Base-by-base conservation (phyloP, 2,888 invertebrate species). In the Drosophila tanythrix region DNA sequence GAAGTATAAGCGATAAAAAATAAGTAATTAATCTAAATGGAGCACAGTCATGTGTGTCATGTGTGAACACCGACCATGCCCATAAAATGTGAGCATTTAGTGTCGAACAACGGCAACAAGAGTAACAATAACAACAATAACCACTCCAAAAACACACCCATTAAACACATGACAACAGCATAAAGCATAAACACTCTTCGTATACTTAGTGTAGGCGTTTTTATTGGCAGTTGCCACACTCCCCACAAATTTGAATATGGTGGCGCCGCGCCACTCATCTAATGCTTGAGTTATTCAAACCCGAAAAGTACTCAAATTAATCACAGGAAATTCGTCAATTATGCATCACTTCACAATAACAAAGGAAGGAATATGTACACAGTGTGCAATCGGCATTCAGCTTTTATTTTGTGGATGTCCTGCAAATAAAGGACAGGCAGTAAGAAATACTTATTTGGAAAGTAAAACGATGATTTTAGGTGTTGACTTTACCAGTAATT, bases 301-400 rank as follows among this genome's bases (percentile, higher is more conserved):
- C 61, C 50, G 18, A 57, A 75, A 71, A 80, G 76, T 71, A 71
- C 80, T 80, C 68, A 62, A 80, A 65, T 78, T 76, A 79, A 80
- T 80, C 80, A 78, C 76, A 65, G 78, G 52, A 71, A 80, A 53
- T 64, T 79, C 76, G 62, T 79, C 73, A 79, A 81, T 79, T 81
- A 81, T 81, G 73, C 77, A 79, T 11, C 72, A 64, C 57, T 66
- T 67, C 71, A 75, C 71, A 75, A 71, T 55, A 61, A 62, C 69
- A 27, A 55, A 52, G 57, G 57, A 55, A 15, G 21, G 61, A 77
- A 36, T 43, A 13, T 33, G 43, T 43, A 61, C 63, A 66, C 40
- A 69, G 48, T 51, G 66, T 74, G 75, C 51, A 79, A 77, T 70
- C 64, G 61, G 52, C 55, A 64, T 40, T 64, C 57, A 46, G 33